phyloP scores from a whole-genome alignment of 2,888 invertebrate genomes.

The Nasonia oneida region DNA sequence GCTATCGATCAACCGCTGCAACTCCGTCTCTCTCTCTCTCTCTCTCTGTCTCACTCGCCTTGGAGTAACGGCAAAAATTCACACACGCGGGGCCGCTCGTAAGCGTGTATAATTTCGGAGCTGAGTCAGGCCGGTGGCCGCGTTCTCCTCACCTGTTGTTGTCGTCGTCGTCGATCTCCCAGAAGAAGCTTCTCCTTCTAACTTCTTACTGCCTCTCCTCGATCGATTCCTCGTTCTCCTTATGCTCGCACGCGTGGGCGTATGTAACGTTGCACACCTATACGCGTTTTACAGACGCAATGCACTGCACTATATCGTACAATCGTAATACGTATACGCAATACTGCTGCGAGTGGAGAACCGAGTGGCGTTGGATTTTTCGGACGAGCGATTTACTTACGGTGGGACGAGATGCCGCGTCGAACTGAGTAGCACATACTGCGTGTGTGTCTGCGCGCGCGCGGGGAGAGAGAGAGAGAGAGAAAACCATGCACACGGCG shows the following conservation, averaged over 20 bases:
- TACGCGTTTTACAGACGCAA: too few relatives aligned
- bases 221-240: too few relatives aligned
- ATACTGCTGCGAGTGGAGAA: not conserved
- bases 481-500: not conserved
- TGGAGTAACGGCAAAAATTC: not conserved
- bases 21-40: too few relatives aligned
- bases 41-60: too few relatives aligned
- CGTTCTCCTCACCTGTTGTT: slow-evolving; percentile 6
- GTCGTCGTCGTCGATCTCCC: not conserved
- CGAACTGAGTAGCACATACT: not conserved
- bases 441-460: slow-evolving; percentile 7
- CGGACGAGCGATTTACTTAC: not conserved
- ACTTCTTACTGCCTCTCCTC: not conserved
- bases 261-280: too few relatives aligned
- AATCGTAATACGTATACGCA: not conserved
- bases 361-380: slow-evolving; percentile 1
- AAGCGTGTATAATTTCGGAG: not conserved
- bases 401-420: slow-evolving; percentile 8
- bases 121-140: slow-evolving; percentile 4
- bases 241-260: too few relatives aligned
- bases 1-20: not conserved
- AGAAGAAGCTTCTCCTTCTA: not conserved
- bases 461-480: not conserved
- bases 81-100: not conserved
- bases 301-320: too few relatives aligned